Base-by-base conservation (phyloP, 2,888 invertebrate species). In the Leptopilina myrica region DNA sequence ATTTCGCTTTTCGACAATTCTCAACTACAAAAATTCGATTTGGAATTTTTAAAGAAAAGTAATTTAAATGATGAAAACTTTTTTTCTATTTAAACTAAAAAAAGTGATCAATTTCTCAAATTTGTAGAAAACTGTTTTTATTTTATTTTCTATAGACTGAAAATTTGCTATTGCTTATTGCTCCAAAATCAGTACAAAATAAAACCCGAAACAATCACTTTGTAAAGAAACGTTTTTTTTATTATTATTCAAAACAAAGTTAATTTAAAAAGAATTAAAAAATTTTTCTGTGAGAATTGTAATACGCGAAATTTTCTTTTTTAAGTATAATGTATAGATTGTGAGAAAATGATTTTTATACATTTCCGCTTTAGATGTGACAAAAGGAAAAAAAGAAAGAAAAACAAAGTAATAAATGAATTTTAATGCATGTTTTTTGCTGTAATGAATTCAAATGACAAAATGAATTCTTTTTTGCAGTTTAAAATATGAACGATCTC, bases 401-500 rank as follows among this genome's bases (percentile, higher is more conserved):
- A 33, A 33, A 33, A 33, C 33, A 33, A 33, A 33, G 15, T 33
- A 64, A 64, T 33, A 7, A 43, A 49, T 56, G 40, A 73, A 73
- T 73, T 56, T 56, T 59, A 59, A 40, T 43, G 56, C 73, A 73
- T 56, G 40, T 43, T 56, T 33, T 56, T 73, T 59, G 56, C 40
- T 15, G 73, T 40, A n/a, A 26, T 59, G n/a, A 73, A 73, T 56
- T 73, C 33, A 40, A 33, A 33, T 33, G 33, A 33, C 33, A 8
- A 59, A 73, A 33, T 56, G 56, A 33, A 73, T 73, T 73, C 73
- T 56, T 73, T 33, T 73, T 49, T n/a, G 33, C 40, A 40, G 33
- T 73, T 49, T 49, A 49, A 73, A 73, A 59, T 73, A 26, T 73
- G 73, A n/a, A 53, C 40, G 73, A 73, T 73, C 73, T 73, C 73